Evolutionary conservation across 1,140 invertebrate species (phyloP).

Genomic region (Bombus consobrinus): DNA sequence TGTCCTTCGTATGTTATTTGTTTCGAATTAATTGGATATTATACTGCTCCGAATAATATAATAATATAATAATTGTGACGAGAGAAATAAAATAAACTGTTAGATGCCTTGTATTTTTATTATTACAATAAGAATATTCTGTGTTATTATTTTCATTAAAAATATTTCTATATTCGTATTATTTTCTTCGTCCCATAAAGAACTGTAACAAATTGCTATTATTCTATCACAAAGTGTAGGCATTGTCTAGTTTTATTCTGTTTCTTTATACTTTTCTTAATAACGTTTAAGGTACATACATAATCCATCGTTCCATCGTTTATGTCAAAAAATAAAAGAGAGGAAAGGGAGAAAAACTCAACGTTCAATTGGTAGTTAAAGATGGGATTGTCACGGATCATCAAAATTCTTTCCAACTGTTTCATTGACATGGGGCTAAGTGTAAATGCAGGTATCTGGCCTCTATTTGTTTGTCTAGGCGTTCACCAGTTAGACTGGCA

Average conservation of each 20-base stretch:
- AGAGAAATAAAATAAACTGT: not conserved
- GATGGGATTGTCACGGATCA: slow-evolving; percentile 26
- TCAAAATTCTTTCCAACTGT: slow-evolving; percentile 53
- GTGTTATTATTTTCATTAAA: too few species aligned
- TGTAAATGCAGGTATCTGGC: slow-evolving; percentile 46
- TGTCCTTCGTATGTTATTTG: not conserved
- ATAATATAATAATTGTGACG: not conserved
- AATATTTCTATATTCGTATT: not conserved
- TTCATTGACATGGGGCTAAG: slow-evolving; percentile 37
- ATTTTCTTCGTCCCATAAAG: not conserved
- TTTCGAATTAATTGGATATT: not conserved
- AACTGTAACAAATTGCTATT: not conserved
- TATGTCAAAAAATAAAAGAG: not conserved
- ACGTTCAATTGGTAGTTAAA: slow-evolving; percentile 28
- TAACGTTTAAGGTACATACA: not conserved
- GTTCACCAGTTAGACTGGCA: slow-evolving; percentile 35
- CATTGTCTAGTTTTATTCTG: not conserved
- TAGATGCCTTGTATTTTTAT: not conserved
- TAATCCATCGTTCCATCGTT: slow-evolving; percentile 13
- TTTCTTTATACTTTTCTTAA: not conserved
- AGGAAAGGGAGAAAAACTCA: not conserved
- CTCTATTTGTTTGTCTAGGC: slow-evolving; percentile 53
- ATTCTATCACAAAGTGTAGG: not conserved
- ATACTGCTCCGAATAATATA: not conserved
- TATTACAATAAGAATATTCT: too few species aligned